Base-by-base conservation (phyloP, 2,888 invertebrate genomes). In the Dynastes maya region DNA sequence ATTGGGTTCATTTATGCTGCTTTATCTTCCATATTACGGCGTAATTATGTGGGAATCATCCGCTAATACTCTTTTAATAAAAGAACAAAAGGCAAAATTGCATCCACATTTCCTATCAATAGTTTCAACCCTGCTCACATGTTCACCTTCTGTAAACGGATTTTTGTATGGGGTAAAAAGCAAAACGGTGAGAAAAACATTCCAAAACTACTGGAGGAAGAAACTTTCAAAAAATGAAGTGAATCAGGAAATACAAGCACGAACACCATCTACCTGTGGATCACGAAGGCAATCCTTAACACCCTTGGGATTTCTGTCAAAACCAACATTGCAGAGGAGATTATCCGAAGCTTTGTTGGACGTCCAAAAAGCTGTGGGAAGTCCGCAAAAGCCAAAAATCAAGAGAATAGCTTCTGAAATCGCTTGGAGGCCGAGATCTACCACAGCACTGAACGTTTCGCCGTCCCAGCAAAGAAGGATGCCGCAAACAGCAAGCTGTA, bases 221-320 rank as follows among this genome's bases (percentile, higher is more conserved):
- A 92, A 94, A 86, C 91, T 94, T 88, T 94, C 94, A 2, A 95
- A 95, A 87, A 94, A 93, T 85, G 95, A 95, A 86, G 92, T 95
- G 65, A 94, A 94, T 80, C 93, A 94, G 85, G 95, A 95, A 87
- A 95, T 95, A 80, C 95, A 95, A 87, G 95, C 95, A 3, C 89
- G 95, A 81, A 95, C 95, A 1, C 95, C 95, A 2, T 95, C 95
- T 80, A 94, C 93, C 0, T 94, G 94, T 80, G 95, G 94, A 0
- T 95, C 94, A 0, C 90, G 95, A 75, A 89, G 95, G 68, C 95
- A 94, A 0, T 94, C 94, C 0, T 88, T 94, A 70, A 94, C 93
- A 2, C 91, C 91, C 4, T 85, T 90, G 83, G 89, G 91, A 81
- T 85, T 91, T 82, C 89, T 91, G 79, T 89, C 90, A 22, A 90